These are phyloP conservation scores for Ricordea florida DNA, from an alignment of 92 coral and sea anemone genomes.

Conservation along the genomic window DNA sequence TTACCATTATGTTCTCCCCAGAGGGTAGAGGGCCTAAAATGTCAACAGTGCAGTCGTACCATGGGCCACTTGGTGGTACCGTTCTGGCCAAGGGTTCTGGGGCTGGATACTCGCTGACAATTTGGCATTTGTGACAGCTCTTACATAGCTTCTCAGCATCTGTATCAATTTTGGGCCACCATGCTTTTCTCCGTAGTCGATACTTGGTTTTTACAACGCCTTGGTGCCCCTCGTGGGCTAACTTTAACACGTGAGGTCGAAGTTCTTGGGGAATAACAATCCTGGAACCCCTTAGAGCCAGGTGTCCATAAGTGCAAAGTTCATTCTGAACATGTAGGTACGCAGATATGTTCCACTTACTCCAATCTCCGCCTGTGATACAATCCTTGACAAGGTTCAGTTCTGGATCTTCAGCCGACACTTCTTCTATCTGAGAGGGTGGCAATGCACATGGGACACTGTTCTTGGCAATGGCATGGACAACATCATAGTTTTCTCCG, in stretches of 20 bases:
- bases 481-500: background rate
- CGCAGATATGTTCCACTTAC: background rate
- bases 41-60: constrained; percentile 18
- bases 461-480: background rate
- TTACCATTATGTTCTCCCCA: constrained; percentile 6
- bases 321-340: constrained; percentile 12
- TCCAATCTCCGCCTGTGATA: constrained; percentile 15
- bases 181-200: constrained; percentile 17
- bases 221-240: constrained; percentile 27
- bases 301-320: constrained; percentile 7
- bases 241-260: background rate
- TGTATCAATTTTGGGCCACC: constrained; percentile 25
- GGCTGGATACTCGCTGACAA: background rate
- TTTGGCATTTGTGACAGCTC: constrained; percentile 26
- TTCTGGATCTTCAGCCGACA: background rate
- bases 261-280: constrained; percentile 4
- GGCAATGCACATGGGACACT: background rate
- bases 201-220: constrained; percentile 20
- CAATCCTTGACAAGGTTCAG: background rate
- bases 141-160: constrained; percentile 23
- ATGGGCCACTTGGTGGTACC: constrained; percentile 5
- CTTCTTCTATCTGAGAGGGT: constrained; percentile 1
- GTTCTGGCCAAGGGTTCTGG: constrained; percentile 18
- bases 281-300: background rate
- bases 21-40: constrained; percentile 20